Evolutionary conservation across 23 tunicate species (phyloP).

Genomic region (Clavelina lepadiformis): DNA sequence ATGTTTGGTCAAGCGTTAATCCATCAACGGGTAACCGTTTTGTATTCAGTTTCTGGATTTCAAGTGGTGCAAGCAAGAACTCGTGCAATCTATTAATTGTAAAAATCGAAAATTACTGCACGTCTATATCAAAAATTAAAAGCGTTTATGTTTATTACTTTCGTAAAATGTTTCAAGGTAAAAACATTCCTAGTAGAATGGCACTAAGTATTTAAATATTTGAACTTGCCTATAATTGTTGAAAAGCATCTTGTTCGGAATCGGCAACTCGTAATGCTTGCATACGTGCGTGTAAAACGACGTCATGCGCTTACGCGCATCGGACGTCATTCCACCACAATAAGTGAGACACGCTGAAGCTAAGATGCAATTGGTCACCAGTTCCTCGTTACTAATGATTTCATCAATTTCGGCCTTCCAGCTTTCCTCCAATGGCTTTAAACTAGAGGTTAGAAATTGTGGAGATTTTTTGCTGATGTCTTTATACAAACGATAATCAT

Average conservation of each 20-base stretch:
- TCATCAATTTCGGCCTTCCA: slow-evolving; percentile 67
- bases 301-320: slow-evolving; percentile 66
- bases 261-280: slow-evolving; percentile 84
- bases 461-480: not conserved
- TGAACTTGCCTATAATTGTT: slow-evolving; percentile 43
- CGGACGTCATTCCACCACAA: slow-evolving; percentile 84
- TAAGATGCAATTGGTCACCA: slow-evolving; percentile 85
- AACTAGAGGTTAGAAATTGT: slow-evolving; percentile 12
- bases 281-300: slow-evolving; percentile 82
- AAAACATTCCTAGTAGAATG: too few species aligned
- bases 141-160: too few species aligned
- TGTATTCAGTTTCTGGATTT: slow-evolving; percentile 43
- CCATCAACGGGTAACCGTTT: slow-evolving; percentile 58
- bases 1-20: slow-evolving; percentile 65
- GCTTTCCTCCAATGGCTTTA: slow-evolving; percentile 57
- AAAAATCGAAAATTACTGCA: not conserved
- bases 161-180: too few species aligned
- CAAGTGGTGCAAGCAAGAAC: slow-evolving; percentile 37
- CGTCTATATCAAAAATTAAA: too few species aligned
- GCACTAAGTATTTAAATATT: not conserved
- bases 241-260: slow-evolving; percentile 80
- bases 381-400: slow-evolving; percentile 62
- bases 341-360: slow-evolving; percentile 81
- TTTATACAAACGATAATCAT: not conserved
- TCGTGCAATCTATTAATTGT: slow-evolving; percentile 68